Conservation (phyloP, 2,888 invertebrate species). For the Phyllotreta striolata region DNA sequence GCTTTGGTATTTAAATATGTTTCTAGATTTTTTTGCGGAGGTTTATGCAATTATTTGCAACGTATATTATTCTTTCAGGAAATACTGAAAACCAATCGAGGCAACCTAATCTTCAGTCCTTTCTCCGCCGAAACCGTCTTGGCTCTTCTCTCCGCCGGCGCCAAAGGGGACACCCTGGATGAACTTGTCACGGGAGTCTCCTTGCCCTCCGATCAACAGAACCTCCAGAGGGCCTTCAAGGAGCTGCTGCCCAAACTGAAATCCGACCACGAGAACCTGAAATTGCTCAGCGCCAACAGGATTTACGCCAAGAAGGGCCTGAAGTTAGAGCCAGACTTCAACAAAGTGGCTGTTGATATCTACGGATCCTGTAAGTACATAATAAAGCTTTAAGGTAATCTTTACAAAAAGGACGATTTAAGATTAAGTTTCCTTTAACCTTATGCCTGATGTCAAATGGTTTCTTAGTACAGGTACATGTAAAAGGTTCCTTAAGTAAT, state of each 20-base stretch:
- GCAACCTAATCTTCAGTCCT: constrained; percentile 54
- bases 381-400: too few species aligned
- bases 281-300: constrained; percentile 59
- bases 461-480: too few species aligned
- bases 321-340: constrained; percentile 65
- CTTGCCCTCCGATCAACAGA: constrained; percentile 42
- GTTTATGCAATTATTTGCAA: too few species aligned
- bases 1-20: too few species aligned
- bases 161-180: constrained; percentile 51
- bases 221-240: constrained; percentile 36
- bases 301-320: constrained; percentile 69
- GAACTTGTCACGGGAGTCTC: constrained; percentile 47
- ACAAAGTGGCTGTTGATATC: constrained; percentile 65
- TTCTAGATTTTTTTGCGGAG: too few species aligned
- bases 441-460: too few species aligned
- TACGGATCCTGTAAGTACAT: constrained; percentile 63
- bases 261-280: constrained; percentile 38
- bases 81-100: constrained; percentile 37
- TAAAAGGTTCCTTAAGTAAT: too few species aligned
- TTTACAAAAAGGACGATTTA: too few species aligned
- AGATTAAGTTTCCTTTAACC: too few species aligned
- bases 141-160: constrained; percentile 52
- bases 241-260: constrained; percentile 43
- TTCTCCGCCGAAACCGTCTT: constrained; percentile 54
- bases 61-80: constrained; percentile 35